phyloP scores from a whole-genome alignment of 2,797 vertebrate species.

The Smutsia temminckii region DNA sequence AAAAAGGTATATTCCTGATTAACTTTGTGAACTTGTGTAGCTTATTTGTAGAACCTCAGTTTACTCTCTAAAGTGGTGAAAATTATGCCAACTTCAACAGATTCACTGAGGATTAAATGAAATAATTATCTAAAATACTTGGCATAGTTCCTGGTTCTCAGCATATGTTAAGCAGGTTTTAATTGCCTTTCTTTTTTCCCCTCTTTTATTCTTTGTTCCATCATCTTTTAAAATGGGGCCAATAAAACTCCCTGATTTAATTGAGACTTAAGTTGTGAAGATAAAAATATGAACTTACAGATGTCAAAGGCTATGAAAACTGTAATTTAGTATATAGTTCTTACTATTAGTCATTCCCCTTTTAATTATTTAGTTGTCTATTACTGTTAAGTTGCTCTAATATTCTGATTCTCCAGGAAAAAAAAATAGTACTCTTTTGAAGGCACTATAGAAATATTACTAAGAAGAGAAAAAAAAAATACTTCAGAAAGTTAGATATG shows the following conservation, averaged over 20 bases:
- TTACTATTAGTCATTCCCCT: background rate
- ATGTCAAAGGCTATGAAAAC: background rate
- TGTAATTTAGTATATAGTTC: background rate
- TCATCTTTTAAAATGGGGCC: background rate
- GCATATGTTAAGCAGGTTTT: slow-evolving; percentile 9
- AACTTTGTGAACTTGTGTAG: background rate
- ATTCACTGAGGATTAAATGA: background rate
- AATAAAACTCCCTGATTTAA: background rate
- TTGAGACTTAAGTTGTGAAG: background rate
- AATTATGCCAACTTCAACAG: background rate
- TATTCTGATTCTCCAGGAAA: background rate
- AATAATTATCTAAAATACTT: slow-evolving; percentile 2
- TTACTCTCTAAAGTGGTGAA: background rate
- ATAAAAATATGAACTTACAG: background rate
- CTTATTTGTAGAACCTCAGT: background rate
- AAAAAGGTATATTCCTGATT: background rate
- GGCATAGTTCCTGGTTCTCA: background rate
- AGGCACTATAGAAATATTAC: background rate
- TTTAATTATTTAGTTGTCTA: background rate
- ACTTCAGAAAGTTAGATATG: background rate
- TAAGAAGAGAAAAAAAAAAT: background rate
- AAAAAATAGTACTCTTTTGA: background rate
- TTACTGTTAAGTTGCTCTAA: background rate
- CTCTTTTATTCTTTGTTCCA: background rate
- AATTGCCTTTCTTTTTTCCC: background rate